Base-by-base conservation (phyloP, 2,888 invertebrate species). In the Athalia circularis region DNA sequence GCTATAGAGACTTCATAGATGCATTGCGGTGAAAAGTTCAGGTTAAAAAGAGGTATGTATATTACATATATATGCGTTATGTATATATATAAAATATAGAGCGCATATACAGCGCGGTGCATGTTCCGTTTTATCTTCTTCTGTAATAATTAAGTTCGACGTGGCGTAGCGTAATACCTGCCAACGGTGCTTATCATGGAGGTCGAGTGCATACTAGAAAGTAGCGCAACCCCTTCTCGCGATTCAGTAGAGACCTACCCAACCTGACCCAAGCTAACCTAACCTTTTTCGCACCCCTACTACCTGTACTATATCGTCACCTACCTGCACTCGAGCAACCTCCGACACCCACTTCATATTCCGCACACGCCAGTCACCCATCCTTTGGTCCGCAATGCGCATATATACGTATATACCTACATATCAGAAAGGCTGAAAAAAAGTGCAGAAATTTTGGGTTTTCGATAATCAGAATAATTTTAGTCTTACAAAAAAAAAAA, bases 121-220 rank as follows among this genome's bases (percentile, higher is more conserved):
- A 79, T 80, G 80, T 82, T 80, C 77, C 77, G 64, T 79, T 81
- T 82, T 80, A 81, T 83, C 83, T 82, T 82, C 77, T 80, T 82
- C 62, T 79, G 79, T 81, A 81, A 83, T 84, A 85, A 85, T 85
- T 85, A 85, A 83, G 82, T 84, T 83, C 82, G 84, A 85, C 82
- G 81, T 80, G 80, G 81, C 59, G 78, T 70, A 50, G 77, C 80
- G 68, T 65, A 76, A 77, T 79, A 77, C 80, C 29, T 29, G 29
- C 29, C 78, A 76, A 78, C 78, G 81, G 82, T 82, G 82, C 84
- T 84, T 83, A 81, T 82, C 82, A 84, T 80, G 48, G 79, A 83
- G 84, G 83, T 84, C 82, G 85, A 84, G 85, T 83, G 78, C 82
- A 77, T 80, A 80, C 82, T 83, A 52, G 80, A 84, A 84, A 82